Conservation (phyloP, 2,113 vertebrate species). For the Nibea albiflora region DNA sequence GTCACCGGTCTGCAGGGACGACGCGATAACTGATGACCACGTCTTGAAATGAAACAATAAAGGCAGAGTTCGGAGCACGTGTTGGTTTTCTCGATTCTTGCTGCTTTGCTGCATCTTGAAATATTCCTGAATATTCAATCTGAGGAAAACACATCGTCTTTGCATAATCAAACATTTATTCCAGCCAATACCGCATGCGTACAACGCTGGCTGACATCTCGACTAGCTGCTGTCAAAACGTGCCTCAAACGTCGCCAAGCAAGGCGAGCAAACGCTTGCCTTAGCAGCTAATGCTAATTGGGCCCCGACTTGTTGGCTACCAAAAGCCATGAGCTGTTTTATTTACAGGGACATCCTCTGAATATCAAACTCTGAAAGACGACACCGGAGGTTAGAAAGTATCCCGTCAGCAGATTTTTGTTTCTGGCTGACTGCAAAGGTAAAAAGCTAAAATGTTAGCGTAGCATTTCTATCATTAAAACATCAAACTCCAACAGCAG, state of each 20-base stretch:
- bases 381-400: not conserved
- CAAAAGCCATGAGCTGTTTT: not conserved
- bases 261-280: no score
- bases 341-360: not conserved
- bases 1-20: slow-evolving; percentile 46
- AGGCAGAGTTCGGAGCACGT: not conserved
- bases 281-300: not conserved
- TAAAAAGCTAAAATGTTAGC: not conserved
- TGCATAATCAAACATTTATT: slow-evolving; percentile 5
- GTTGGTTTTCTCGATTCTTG: not conserved
- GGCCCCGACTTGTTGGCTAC: not conserved
- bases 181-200: not conserved
- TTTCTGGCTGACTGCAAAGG: not conserved
- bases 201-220: no score
- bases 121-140: slow-evolving; percentile 1
- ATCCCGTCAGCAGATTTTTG: not conserved
- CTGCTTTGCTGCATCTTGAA: no score
- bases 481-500: not conserved
- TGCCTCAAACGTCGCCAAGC: no score
- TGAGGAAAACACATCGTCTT: not conserved
- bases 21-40: slow-evolving; percentile 26
- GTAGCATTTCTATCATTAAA: not conserved
- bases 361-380: not conserved
- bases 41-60: not conserved
- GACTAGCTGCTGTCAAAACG: no score